These are phyloP conservation scores for Cygnus olor DNA, from an alignment of 2,797 vertebrate genomes.

Conservation along the genomic window DNA sequence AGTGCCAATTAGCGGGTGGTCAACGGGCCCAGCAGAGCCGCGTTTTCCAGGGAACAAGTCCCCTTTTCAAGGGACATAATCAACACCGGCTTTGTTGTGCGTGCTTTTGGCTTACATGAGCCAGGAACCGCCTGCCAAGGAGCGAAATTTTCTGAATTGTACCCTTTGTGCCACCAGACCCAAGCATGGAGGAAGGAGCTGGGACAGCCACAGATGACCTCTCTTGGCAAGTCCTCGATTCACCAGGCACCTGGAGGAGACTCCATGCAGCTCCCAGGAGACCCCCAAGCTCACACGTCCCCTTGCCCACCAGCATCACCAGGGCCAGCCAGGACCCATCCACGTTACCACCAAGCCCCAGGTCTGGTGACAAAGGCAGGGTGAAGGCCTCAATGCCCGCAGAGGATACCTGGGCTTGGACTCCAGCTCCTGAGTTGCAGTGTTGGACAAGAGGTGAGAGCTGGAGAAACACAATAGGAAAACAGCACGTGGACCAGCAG, in stretches of 20 bases:
- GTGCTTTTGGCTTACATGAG: neutral
- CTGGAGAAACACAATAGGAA: neutral
- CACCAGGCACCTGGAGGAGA: fast-evolving
- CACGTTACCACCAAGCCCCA: too few species aligned
- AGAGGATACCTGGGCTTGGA: neutral
- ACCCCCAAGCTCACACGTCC: neutral
- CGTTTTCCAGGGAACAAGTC: constrained; percentile 48
- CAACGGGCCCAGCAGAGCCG: constrained; percentile 36
- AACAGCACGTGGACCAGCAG: neutral
- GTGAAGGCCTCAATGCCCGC: neutral
- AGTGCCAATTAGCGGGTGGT: constrained; percentile 74
- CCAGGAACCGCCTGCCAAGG: neutral
- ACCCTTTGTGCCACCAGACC: neutral
- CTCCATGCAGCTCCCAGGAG: neutral
- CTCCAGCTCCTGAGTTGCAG: neutral
- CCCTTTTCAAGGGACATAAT: constrained; percentile 43
- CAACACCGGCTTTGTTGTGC: constrained; percentile 12
- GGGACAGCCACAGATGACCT: neutral
- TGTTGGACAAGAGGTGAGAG: too few species aligned
- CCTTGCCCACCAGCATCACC: neutral
- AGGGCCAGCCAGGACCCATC: neutral
- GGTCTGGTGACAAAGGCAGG: neutral
- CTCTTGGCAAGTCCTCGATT: neutral
- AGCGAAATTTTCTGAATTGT: neutral
- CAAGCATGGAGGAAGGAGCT: fast-evolving